Conservation (phyloP, 2,888 invertebrate species). For the Phengaris arion region DNA sequence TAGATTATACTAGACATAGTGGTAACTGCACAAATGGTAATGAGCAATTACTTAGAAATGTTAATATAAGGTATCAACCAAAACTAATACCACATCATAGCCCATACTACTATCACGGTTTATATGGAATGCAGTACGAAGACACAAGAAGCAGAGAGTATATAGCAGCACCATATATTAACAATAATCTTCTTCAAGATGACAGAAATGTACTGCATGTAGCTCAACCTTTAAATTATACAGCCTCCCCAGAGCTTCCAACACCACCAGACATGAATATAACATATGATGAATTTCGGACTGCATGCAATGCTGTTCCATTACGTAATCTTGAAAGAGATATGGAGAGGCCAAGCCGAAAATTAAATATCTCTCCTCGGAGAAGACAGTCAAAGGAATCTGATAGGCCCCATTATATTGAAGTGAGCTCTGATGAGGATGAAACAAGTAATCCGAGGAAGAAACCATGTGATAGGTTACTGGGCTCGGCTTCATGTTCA, state of each 20-base stretch:
- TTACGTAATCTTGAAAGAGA: conserved; percentile 42
- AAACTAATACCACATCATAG: conserved; percentile 53
- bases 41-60: conserved; percentile 50
- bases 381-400: conserved; percentile 66
- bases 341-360: conserved; percentile 69
- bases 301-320: conserved; percentile 43
- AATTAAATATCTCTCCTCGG: conserved; percentile 68
- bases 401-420: conserved; percentile 61
- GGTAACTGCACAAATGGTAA: conserved; percentile 49
- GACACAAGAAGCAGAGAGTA: conserved; percentile 52
- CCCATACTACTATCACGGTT: conserved; percentile 57
- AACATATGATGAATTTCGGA: conserved; percentile 45
- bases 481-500: neutral
- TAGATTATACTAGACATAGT: conserved; percentile 55
- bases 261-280: conserved; percentile 42
- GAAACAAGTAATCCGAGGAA: conserved; percentile 56
- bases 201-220: conserved; percentile 49
- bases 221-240: conserved; percentile 53
- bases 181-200: conserved; percentile 58
- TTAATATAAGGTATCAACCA: conserved; percentile 69
- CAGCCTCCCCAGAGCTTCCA: conserved; percentile 47
- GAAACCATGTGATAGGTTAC: conserved; percentile 49
- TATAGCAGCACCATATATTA: conserved; percentile 51
- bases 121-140: conserved; percentile 49
- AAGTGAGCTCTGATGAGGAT: conserved; percentile 75